Percentiles rank a stretch among this genome's conserved stretches.
phyloP scores from a whole-genome alignment of 2,797 vertebrate species.

The Hemitrygon akajei region DNA sequence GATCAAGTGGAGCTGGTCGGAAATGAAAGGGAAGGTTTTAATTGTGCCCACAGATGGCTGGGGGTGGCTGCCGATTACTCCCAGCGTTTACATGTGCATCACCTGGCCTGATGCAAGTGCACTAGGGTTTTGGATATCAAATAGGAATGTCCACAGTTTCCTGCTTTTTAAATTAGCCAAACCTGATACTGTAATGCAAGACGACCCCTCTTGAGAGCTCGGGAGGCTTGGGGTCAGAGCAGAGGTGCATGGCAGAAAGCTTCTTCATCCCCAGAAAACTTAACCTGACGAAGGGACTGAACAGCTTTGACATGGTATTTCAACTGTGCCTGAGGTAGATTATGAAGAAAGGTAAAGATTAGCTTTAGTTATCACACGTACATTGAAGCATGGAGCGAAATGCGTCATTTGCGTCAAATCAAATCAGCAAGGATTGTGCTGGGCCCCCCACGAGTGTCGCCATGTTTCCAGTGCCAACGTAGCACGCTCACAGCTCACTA shows the following conservation, averaged over 20 bases:
- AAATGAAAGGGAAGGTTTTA: constrained; percentile 19
- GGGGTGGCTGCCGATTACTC: neutral
- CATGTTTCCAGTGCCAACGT: too few species aligned
- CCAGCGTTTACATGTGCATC: neutral
- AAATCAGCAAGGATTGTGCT: too few species aligned
- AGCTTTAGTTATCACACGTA: too few species aligned
- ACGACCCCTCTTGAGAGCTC: neutral
- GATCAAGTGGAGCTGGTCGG: neutral
- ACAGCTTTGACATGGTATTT: neutral
- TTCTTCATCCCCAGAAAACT: neutral
- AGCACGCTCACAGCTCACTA: too few species aligned
- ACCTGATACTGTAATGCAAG: neutral
- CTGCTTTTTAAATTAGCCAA: neutral
- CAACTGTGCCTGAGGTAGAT: neutral
- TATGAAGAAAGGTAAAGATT: too few species aligned
- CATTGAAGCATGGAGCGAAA: too few species aligned
- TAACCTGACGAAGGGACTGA: neutral
- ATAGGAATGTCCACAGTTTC: neutral
- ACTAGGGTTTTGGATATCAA: neutral
- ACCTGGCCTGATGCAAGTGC: neutral
- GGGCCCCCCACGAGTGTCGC: too few species aligned
- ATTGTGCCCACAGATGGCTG: neutral
- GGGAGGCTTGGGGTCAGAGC: neutral
- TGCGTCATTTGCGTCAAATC: too few species aligned
- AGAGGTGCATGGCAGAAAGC: neutral